Base-by-base conservation (phyloP, 2,888 invertebrate species). In the Bedellia somnulentella region DNA sequence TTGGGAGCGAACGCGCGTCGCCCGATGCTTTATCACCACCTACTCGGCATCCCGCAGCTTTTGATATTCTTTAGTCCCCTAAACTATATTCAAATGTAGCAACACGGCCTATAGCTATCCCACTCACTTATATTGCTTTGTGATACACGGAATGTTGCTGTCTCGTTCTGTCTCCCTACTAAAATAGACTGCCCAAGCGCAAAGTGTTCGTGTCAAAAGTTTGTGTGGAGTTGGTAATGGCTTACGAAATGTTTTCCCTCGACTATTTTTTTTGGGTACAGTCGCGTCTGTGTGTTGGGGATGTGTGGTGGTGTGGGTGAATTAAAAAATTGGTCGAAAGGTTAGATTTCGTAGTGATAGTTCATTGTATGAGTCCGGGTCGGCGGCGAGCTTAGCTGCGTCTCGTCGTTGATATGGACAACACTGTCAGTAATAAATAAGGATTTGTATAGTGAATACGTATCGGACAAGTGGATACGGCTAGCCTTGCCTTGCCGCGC, bases 21-120 rank as follows among this genome's bases (percentile, higher is more conserved):
- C 68, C 67, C 70, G 67, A 75, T 73, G 71, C 70, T 76, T 73
- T 73, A 75, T 71, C 71, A 70, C 77, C 77, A 75, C 77, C 77
- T 73, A 75, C 71, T 75, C 70, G 70, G 62, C 62, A 51, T 68
- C 73, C 73, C 71, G 70, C 58, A 54, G 71, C 47, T 70, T 63
- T 59, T 58, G 54, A 43, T 49, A 57, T 55, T 64, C 55, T 63
- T 54, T 58, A 58, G 66, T 64, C 62, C 73, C 75, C 67, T 62
- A 73, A 73, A 73, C 66, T 70, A 70, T 68, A 68, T 68, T 68
- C 64, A 64, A 66, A 70, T 67, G 64, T 64, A 62, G 62, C 67
- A 29, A 62, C 57, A 63, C 62, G 62, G 59, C 58, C 49, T 62
- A 57, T 62, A 62, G 48, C 63, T 50, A 43, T 71, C 75, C 53